phyloP scores from a whole-genome alignment of 2,113 vertebrate species.

The Aythya baeri region DNA sequence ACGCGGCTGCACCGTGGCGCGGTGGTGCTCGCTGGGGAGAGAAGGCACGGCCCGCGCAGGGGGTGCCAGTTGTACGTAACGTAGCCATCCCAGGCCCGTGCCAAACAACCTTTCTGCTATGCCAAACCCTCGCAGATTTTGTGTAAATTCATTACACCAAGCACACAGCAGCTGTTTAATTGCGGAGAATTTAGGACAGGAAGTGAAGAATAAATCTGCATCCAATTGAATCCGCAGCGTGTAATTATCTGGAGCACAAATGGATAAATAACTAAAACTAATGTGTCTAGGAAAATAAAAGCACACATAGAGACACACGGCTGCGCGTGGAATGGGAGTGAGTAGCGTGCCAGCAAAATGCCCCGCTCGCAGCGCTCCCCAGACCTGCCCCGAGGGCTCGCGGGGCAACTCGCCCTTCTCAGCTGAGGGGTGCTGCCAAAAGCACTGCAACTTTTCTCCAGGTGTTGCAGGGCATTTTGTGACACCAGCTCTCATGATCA shows the following conservation, averaged over 20 bases:
- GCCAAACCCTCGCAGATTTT: conserved; percentile 70
- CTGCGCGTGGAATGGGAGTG: conserved; percentile 59
- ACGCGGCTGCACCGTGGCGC: not conserved
- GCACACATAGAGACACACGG: conserved; percentile 70
- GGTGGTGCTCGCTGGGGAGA: not conserved
- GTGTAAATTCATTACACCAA: conserved; percentile 71
- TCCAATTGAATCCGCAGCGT: conserved; percentile 65
- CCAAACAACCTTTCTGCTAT: conserved; percentile 67
- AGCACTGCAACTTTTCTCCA: not conserved
- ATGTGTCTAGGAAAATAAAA: conserved; percentile 75
- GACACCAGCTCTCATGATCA: not conserved
- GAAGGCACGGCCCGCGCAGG: not conserved
- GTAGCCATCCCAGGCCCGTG: not conserved
- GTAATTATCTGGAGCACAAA: conserved; percentile 73
- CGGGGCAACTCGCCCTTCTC: not conserved
- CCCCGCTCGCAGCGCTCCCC: conserved; percentile 28
- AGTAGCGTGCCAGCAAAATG: conserved; percentile 58
- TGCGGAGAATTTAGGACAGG: conserved; percentile 73
- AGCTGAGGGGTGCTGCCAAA: conserved; percentile 15
- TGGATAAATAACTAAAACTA: conserved; percentile 75
- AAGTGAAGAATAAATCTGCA: conserved; percentile 76
- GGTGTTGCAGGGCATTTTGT: conserved; percentile 14
- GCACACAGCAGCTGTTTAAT: conserved; percentile 73
- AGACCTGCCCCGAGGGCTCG: conserved; percentile 56
- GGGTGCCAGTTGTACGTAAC: conserved; percentile 29